phyloP scores from a whole-genome alignment of 2,888 invertebrate species.

The Tetragonisca angustula region DNA sequence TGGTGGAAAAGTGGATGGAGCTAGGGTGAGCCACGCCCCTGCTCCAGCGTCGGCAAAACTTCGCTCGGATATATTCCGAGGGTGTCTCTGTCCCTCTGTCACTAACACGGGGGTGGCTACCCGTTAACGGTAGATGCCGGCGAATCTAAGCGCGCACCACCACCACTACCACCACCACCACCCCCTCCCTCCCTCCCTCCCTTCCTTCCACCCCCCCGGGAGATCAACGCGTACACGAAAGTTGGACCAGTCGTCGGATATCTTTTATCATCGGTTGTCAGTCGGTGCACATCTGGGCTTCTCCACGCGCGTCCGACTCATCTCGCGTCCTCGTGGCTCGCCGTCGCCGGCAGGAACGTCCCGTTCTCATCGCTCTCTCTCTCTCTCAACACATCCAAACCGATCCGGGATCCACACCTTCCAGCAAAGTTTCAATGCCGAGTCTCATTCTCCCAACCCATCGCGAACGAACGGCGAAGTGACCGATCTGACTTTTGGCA shows the following conservation, averaged over 20 bases:
- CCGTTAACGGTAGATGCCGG: conserved; percentile 44
- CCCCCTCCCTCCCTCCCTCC: conserved; percentile 44
- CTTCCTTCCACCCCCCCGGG: conserved; percentile 23
- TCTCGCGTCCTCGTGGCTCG: conserved; percentile 20
- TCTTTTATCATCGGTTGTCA: conserved; percentile 69
- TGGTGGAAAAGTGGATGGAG: conserved; percentile 72
- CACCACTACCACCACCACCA: too few relatives aligned
- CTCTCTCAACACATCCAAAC: not conserved
- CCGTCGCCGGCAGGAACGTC: not conserved
- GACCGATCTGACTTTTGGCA: not conserved
- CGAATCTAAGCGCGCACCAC: conserved; percentile 50
- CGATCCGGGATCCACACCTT: not conserved
- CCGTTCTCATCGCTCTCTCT: too few relatives aligned
- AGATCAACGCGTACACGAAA: conserved; percentile 62
- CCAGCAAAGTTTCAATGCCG: not conserved
- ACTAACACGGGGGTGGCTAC: conserved; percentile 81
- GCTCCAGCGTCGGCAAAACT: conserved; percentile 42
- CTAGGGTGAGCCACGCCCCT: conserved; percentile 65
- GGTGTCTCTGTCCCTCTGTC: conserved; percentile 76
- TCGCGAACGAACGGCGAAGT: not conserved
- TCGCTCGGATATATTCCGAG: conserved; percentile 58
- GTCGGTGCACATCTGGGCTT: conserved; percentile 51
- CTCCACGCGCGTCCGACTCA: conserved; percentile 20
- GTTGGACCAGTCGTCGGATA: conserved; percentile 62
- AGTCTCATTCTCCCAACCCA: not conserved